phyloP scores from a whole-genome alignment of 2,797 vertebrate genomes.

The Netta rufina region DNA sequence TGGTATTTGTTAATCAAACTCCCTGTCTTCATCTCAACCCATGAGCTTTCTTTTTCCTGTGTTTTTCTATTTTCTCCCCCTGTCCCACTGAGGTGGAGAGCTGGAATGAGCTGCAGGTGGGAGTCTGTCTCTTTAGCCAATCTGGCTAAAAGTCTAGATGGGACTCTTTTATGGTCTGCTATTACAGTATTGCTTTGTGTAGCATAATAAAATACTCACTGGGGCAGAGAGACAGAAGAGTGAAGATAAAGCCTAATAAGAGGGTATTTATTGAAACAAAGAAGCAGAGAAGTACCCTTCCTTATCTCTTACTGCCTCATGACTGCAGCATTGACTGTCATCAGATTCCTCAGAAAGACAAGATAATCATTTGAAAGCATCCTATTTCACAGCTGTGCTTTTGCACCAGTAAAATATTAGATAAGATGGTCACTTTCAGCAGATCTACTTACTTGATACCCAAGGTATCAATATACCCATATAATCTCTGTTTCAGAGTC shows the following conservation, averaged over 20 bases:
- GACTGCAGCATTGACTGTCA: background rate
- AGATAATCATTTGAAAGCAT: background rate
- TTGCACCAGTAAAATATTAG: background rate
- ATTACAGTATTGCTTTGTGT: background rate
- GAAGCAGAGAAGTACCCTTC: background rate
- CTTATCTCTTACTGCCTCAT: background rate
- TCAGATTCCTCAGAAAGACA: background rate
- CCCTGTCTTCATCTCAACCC: background rate
- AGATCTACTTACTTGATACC: background rate
- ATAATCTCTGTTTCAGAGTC: background rate
- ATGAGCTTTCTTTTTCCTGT: background rate
- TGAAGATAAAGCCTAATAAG: background rate
- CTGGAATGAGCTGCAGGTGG: background rate
- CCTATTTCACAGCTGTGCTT: background rate
- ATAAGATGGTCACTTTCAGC: background rate
- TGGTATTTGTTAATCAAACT: background rate
- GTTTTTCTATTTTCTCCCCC: background rate
- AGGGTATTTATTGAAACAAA: background rate
- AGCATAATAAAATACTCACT: background rate
- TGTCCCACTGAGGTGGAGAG: accelerated
- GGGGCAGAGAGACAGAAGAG: background rate
- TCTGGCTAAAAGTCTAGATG: background rate
- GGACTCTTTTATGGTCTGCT: background rate
- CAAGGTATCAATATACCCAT: background rate
- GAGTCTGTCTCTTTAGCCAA: background rate